Evolutionary conservation across 2,797 vertebrate genomes (phyloP).

Genomic region (Enteromius trimaculatus): DNA sequence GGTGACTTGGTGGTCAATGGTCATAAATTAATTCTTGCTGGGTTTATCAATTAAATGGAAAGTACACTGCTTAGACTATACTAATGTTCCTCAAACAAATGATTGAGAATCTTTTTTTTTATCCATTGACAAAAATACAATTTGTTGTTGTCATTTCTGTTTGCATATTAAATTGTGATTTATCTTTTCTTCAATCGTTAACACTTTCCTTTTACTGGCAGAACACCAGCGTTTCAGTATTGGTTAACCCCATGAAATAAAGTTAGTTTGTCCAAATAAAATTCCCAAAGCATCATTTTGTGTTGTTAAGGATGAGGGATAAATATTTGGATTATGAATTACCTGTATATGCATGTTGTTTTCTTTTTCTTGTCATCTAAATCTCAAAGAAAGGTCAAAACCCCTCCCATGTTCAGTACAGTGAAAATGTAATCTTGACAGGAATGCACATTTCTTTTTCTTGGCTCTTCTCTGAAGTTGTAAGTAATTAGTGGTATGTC

Average conservation of each 20-base stretch:
- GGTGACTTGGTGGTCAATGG: background rate
- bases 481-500: conserved; percentile 24
- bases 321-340: conserved; percentile 31
- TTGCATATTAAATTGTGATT: background rate
- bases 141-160: background rate
- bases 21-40: background rate
- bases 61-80: background rate
- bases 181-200: background rate
- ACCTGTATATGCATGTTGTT: background rate
- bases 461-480: conserved; percentile 2
- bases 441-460: conserved; percentile 8
- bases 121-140: background rate
- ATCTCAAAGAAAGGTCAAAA: conserved; percentile 18
- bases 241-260: background rate
- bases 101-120: background rate
- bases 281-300: conserved; percentile 3
- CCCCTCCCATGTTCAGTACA: background rate
- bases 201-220: background rate
- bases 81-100: background rate
- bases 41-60: background rate
- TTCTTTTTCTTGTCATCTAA: conserved; percentile 23
- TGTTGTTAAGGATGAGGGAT: conserved; percentile 4
- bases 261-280: conserved; percentile 10
- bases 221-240: background rate
- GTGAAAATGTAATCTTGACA: conserved; percentile 13